Conservation (phyloP, 2,888 invertebrate species). For the Microctonus aethiopoides region DNA sequence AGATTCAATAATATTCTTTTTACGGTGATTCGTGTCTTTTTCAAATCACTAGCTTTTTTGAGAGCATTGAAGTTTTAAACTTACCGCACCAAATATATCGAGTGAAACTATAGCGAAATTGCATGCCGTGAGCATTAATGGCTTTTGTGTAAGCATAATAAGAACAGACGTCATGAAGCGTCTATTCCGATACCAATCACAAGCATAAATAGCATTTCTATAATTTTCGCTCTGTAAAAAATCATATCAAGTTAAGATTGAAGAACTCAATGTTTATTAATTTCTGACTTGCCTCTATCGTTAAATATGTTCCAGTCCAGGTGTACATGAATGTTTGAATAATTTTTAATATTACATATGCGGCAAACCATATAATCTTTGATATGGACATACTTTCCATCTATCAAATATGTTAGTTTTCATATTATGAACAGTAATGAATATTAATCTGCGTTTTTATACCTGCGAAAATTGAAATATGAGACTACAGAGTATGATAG, state of each 20-base stretch:
- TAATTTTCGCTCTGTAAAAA: conserved; percentile 11
- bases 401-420: neutral
- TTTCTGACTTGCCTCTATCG: conserved; percentile 18
- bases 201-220: conserved; percentile 6
- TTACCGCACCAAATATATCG: conserved; percentile 37
- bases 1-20: too few relatives aligned
- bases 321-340: conserved; percentile 38
- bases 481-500: conserved; percentile 5
- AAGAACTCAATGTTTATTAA: neutral
- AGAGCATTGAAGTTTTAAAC: neutral
- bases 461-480: neutral
- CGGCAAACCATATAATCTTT: conserved; percentile 3
- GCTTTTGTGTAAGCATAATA: conserved; percentile 30
- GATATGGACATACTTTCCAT: neutral
- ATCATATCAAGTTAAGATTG: too few relatives aligned
- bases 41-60: too few relatives aligned
- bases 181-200: conserved; percentile 20
- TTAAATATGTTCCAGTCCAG: conserved; percentile 35
- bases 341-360: conserved; percentile 32
- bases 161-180: conserved; percentile 25
- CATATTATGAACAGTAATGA: neutral
- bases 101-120: conserved; percentile 29
- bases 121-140: conserved; percentile 30
- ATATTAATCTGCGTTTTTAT: neutral
- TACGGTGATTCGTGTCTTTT: too few relatives aligned